Conservation (phyloP, 2,888 invertebrate genomes). For the Drosophila mimetica region DNA sequence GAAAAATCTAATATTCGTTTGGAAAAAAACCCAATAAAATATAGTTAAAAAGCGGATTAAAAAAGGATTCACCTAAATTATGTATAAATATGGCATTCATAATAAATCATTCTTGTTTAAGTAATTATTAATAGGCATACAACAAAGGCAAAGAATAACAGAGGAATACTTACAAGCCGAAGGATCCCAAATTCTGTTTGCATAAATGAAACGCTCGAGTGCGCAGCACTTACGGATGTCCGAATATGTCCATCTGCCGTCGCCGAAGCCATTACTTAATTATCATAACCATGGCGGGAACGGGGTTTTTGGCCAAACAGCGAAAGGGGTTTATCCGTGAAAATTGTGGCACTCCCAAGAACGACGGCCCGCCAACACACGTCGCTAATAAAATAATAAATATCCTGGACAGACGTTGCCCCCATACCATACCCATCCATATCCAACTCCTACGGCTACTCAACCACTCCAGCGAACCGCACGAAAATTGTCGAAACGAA, state of each 20-base stretch:
- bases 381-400: slow-evolving; percentile 80
- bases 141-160: slow-evolving; percentile 35
- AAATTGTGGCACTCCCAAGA: slow-evolving; percentile 72
- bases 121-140: slow-evolving; percentile 36
- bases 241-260: slow-evolving; percentile 42
- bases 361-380: slow-evolving; percentile 56
- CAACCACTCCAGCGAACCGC: background rate
- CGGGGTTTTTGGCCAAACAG: slow-evolving; percentile 65
- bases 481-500: slow-evolving; percentile 74
- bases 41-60: too few relatives aligned
- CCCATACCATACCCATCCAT: slow-evolving; percentile 19
- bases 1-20: too few relatives aligned
- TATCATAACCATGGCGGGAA: slow-evolving; percentile 71
- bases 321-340: slow-evolving; percentile 49
- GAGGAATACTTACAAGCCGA: slow-evolving; percentile 12
- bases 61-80: too few relatives aligned
- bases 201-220: slow-evolving; percentile 71
- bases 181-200: slow-evolving; percentile 54
- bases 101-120: too few relatives aligned
- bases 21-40: too few relatives aligned
- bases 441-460: slow-evolving; percentile 15
- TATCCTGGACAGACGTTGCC: slow-evolving; percentile 57
- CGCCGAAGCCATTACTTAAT: slow-evolving; percentile 77
- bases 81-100: too few relatives aligned
- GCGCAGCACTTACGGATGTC: slow-evolving; percentile 70